Percentiles rank a stretch among this genome's conserved stretches.
phyloP scores from a whole-genome alignment of 2,113 vertebrate species.

The Chloropsis hardwickii region DNA sequence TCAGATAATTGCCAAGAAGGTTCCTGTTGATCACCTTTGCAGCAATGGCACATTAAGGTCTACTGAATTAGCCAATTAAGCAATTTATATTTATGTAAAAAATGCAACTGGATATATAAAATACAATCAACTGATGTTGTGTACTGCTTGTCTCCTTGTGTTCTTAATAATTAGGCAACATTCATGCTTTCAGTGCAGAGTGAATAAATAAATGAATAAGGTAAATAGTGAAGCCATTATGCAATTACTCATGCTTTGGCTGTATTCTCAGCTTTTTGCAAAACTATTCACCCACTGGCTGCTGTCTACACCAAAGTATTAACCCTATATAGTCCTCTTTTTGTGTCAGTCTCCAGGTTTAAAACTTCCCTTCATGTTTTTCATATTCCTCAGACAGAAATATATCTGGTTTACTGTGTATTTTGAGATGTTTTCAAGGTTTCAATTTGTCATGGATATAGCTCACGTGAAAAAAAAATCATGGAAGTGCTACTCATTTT shows the following conservation, averaged over 20 bases:
- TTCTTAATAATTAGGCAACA: conserved; percentile 18
- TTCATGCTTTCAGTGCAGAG: neutral
- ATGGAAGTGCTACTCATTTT: neutral
- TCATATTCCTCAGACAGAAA: neutral
- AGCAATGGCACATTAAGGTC: conserved; percentile 11
- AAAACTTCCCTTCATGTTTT: neutral
- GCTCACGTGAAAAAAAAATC: neutral
- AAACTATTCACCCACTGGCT: neutral
- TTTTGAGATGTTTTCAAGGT: neutral
- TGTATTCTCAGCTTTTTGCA: neutral
- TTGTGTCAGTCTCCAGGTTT: neutral
- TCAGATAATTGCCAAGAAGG: neutral
- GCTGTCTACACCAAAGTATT: neutral
- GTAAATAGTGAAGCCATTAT: conserved; percentile 4
- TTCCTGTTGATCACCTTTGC: conserved; percentile 30
- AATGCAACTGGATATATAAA: conserved; percentile 10
- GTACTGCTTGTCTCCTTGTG: neutral
- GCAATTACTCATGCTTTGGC: neutral
- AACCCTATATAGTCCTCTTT: neutral
- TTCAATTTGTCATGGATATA: neutral
- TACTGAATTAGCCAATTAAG: conserved; percentile 31
- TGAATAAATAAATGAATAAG: conserved; percentile 16
- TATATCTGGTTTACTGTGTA: neutral
- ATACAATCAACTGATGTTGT: conserved; percentile 9
- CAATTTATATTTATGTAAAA: conserved; percentile 28